Evolutionary conservation across 2,888 invertebrate genomes (phyloP).

Genomic region (Ormyrus pomaceus): DNA sequence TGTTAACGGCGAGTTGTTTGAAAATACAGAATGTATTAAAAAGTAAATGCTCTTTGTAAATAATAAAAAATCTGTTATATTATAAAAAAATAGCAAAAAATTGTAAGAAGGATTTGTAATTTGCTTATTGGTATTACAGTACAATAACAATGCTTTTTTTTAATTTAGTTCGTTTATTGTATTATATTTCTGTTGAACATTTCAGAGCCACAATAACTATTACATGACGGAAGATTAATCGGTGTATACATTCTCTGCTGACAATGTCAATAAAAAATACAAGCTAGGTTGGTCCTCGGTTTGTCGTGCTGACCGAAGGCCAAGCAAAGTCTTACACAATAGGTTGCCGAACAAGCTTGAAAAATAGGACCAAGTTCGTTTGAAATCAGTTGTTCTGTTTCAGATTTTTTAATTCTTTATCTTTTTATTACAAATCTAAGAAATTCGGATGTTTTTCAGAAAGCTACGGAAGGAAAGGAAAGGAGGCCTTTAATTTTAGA

Average conservation of each 20-base stretch:
- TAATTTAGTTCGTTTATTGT: slow-evolving; percentile 40
- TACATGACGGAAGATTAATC: slow-evolving; percentile 50
- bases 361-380: slow-evolving; percentile 41
- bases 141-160: slow-evolving; percentile 32
- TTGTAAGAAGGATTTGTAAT: neutral
- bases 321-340: slow-evolving; percentile 64
- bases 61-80: slow-evolving; percentile 51
- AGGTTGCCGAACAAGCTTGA: slow-evolving; percentile 35
- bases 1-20: slow-evolving; percentile 2
- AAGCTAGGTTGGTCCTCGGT: slow-evolving; percentile 69
- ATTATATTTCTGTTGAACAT: slow-evolving; percentile 50
- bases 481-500: neutral
- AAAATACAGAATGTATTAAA: slow-evolving; percentile 29
- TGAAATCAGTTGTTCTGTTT: neutral
- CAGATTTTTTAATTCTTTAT: neutral
- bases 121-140: neutral
- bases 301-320: slow-evolving; percentile 67
- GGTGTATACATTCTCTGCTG: slow-evolving; percentile 46
- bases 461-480: neutral
- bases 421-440: neutral
- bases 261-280: slow-evolving; percentile 65
- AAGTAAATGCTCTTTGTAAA: slow-evolving; percentile 47
- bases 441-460: neutral
- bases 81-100: slow-evolving; percentile 14
- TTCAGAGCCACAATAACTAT: slow-evolving; percentile 53